Evolutionary conservation across 2,113 vertebrate species (phyloP).

Genomic region (Barnardius zonarius): DNA sequence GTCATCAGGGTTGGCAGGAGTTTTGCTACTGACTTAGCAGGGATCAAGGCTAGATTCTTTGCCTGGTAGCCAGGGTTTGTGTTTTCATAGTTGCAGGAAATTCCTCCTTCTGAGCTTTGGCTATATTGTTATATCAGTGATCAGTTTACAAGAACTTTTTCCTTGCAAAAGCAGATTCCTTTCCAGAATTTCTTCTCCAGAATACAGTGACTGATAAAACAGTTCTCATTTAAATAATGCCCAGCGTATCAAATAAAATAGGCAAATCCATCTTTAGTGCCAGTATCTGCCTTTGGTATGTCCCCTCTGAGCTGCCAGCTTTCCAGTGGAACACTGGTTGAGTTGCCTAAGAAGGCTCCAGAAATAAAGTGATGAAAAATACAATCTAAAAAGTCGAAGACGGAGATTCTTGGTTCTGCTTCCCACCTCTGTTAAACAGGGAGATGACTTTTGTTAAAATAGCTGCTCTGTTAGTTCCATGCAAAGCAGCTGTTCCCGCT

Average conservation of each 20-base stretch:
- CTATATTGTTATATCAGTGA: conserved; percentile 2
- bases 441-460: neutral
- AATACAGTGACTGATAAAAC: conserved; percentile 20
- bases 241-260: neutral
- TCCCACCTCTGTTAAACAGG: neutral
- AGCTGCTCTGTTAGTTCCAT: neutral
- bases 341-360: neutral
- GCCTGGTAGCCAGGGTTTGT: neutral
- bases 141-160: neutral
- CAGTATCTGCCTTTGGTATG: neutral
- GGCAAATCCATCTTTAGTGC: neutral
- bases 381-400: neutral
- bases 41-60: neutral
- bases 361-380: neutral
- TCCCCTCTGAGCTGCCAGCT: conserved; percentile 7
- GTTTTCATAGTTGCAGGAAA: conserved; percentile 23
- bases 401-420: neutral
- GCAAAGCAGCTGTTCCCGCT: neutral
- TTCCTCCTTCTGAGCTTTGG: conserved; percentile 28
- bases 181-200: neutral
- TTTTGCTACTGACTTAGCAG: neutral
- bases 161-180: conserved; percentile 26
- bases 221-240: neutral
- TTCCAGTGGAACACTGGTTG: conserved; percentile 14
- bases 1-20: neutral